Conservation (phyloP, 2,797 vertebrate species). For the Caiman crocodilus region DNA sequence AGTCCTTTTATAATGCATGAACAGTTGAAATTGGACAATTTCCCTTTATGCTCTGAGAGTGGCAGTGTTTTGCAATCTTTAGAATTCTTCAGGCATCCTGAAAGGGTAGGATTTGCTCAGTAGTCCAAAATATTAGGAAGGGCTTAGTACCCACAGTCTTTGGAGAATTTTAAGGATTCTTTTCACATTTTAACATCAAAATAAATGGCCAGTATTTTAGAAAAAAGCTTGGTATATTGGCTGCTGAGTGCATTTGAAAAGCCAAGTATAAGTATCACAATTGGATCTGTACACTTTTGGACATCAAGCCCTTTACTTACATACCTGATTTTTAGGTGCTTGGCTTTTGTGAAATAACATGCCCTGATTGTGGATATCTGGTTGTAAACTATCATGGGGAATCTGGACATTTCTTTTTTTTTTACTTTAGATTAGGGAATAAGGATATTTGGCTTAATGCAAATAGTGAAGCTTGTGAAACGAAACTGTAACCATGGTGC, state of each 20-base stretch:
- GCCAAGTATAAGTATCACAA: not conserved
- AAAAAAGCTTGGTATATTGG: not conserved
- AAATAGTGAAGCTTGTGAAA: not conserved
- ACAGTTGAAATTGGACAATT: not conserved
- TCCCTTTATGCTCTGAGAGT: not conserved
- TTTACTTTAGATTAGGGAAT: not conserved
- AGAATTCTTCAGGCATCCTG: not conserved
- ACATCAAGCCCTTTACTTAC: not conserved
- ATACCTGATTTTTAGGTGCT: not conserved
- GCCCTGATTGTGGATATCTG: accelerated
- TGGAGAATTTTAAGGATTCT: not conserved
- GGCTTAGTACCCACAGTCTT: constrained; percentile 12
- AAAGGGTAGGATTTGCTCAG: not conserved
- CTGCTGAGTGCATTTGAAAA: not conserved
- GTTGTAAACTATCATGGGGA: not conserved
- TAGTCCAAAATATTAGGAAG: not conserved
- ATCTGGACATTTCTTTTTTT: not conserved
- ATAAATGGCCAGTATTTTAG: not conserved
- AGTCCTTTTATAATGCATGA: not conserved
- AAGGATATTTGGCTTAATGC: constrained; percentile 1
- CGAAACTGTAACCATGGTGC: constrained; percentile 2
- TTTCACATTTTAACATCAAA: not conserved
- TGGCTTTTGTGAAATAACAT: not conserved
- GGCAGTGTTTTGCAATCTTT: not conserved
- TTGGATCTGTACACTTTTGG: not conserved